Evolutionary conservation across 2,113 vertebrate species (phyloP).

Genomic region (Ophthalmotilapia sp.): DNA sequence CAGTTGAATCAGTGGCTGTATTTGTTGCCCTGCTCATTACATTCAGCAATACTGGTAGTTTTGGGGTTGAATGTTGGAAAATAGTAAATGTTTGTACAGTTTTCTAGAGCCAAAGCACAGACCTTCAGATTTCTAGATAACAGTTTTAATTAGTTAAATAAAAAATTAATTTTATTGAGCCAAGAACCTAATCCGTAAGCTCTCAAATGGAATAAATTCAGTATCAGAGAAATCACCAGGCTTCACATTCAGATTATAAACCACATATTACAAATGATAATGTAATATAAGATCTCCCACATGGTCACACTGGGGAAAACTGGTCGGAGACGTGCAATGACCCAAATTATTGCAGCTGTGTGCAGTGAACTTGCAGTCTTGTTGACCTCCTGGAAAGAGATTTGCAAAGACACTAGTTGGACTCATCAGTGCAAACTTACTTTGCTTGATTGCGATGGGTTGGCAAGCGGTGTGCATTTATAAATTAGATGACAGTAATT

Average conservation of each 20-base stretch:
- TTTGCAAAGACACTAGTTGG: neutral
- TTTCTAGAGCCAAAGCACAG: neutral
- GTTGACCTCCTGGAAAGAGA: neutral
- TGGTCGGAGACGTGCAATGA: neutral
- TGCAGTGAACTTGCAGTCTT: neutral
- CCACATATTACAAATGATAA: neutral
- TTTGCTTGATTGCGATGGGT: neutral
- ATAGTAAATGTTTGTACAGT: neutral
- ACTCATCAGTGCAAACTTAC: neutral
- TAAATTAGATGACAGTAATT: neutral
- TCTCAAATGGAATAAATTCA: neutral
- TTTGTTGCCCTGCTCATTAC: neutral
- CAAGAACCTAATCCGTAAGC: neutral
- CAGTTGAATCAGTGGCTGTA: rapidly evolving
- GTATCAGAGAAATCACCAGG: neutral
- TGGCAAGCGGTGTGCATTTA: neutral
- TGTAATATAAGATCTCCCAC: neutral
- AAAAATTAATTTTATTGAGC: rapidly evolving
- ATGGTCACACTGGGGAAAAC: neutral
- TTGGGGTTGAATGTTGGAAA: neutral
- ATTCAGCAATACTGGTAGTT: neutral
- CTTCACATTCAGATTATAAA: neutral
- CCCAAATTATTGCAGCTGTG: neutral
- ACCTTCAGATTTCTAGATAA: neutral
- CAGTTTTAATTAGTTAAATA: neutral